A percentile compares a stretch with the other conserved stretches of the same genome.
Conservation (phyloP, 1,140 invertebrate genomes). For the Triops longicaudatus region DNA sequence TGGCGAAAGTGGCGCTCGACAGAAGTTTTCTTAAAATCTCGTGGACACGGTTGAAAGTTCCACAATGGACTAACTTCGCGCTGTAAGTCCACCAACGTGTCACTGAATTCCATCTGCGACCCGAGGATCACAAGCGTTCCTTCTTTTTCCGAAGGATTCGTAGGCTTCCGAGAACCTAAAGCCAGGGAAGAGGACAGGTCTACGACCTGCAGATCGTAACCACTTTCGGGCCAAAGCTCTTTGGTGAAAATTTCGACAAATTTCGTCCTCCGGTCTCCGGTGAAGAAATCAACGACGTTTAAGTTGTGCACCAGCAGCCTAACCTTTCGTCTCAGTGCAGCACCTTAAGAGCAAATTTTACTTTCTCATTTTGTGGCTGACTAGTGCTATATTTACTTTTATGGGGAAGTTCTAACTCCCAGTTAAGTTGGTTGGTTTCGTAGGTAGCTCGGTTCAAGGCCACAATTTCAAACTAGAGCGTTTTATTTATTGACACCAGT, state of each 20-base stretch:
- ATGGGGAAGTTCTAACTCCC: conserved; percentile 50
- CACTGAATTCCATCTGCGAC: conserved; percentile 62
- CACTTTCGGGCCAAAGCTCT: conserved; percentile 47
- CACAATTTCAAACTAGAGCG: conserved; percentile 59
- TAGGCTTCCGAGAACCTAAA: conserved; percentile 66
- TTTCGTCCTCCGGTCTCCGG: conserved; percentile 52
- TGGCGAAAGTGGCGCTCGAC: conserved; percentile 73
- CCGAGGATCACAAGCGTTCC: conserved; percentile 73
- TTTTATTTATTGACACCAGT: conserved; percentile 26
- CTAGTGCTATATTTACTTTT: conserved; percentile 7
- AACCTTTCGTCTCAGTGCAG: conserved; percentile 59
- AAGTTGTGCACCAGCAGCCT: conserved; percentile 81
- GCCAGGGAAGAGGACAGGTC: conserved; percentile 73
- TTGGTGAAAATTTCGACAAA: conserved; percentile 61
- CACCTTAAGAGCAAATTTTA: not conserved
- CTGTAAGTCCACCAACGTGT: conserved; percentile 60
- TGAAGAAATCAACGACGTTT: conserved; percentile 72
- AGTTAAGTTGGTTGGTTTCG: conserved; percentile 55
- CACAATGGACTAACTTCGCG: conserved; percentile 71
- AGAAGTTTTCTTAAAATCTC: conserved; percentile 71
- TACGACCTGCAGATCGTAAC: conserved; percentile 62
- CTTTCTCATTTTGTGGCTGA: no score
- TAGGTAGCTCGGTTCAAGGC: conserved; percentile 66
- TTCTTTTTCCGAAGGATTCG: conserved; percentile 71
- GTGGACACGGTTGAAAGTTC: conserved; percentile 60